Base-by-base conservation (phyloP, 1,140 invertebrate genomes). In the Mya arenaria region DNA sequence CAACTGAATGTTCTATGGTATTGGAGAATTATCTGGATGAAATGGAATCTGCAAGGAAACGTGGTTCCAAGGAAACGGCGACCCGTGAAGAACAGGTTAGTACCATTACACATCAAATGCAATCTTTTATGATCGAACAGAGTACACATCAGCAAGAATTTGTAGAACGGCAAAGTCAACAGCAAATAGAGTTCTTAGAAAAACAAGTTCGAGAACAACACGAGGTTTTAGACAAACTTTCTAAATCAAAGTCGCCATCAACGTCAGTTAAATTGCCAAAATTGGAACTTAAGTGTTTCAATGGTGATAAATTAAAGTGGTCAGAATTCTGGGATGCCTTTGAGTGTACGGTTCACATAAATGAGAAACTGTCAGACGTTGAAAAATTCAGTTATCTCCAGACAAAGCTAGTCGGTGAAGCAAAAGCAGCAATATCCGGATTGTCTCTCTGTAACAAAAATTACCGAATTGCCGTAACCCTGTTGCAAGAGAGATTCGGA, bases 271-370 rank as follows among this genome's bases (percentile, higher is more conserved):
- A 44, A 25, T 41, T 68, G 65, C 65, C 65, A 39, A 68, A 37
- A 68, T 25, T 68, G 4, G 65, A 68, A 10, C 8, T 68, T 17
- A 5, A 6, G 25, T 6, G 17, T 3, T 68, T 41, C 25, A 39
- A 39, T 68, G 65, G 34, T 37, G 23, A 68, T 44, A 68, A 68
- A 17, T 4, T 68, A 4, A 68, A 68, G 23, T 68, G 65, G 65
- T 17, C 23, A 3, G 37, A 37, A 23, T 68, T 68, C 36, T 68
- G 65, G 34, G 65, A 39, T 41, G 15, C 34, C 3, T 68, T 68
- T 41, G 34, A n/a, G 15, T 68, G 65, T 44, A 25, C 65, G 10
- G 65, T 68, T 37, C 5, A 68, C 28, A 39, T 23, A 13, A 68
- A 68, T 39, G 8, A 44, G 4, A 68, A 68, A 23, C 36, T 65